Evolutionary conservation across 1,140 invertebrate species (phyloP).

Genomic region (Latrodectus geometricus): DNA sequence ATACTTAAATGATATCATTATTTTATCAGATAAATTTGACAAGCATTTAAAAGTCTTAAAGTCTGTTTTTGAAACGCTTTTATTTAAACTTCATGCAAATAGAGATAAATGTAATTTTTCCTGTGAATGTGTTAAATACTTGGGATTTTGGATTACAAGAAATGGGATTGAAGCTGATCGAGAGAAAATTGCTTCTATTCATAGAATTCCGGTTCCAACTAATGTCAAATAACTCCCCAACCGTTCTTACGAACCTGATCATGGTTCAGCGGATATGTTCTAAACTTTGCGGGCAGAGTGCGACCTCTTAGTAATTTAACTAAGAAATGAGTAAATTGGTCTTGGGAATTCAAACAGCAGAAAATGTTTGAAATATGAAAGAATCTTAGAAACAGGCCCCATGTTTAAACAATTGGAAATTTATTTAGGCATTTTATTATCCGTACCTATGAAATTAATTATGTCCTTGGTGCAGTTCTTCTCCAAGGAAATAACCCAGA

Average conservation of each 20-base stretch:
- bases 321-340: constrained; percentile 20
- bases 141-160: too few species aligned
- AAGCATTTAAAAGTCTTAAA: constrained; percentile 8
- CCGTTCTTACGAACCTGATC: constrained; percentile 57
- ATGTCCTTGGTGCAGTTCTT: constrained; percentile 65
- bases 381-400: constrained; percentile 62
- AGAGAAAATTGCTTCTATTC: constrained; percentile 64
- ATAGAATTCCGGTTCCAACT: too few species aligned
- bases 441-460: constrained; percentile 43
- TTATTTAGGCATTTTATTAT: constrained; percentile 1
- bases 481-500: constrained; percentile 64
- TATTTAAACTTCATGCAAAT: constrained; percentile 22
- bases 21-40: constrained; percentile 47
- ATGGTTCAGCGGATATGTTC: constrained; percentile 64
- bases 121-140: too few species aligned
- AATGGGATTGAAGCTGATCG: too few species aligned
- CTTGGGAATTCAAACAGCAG: constrained; percentile 44
- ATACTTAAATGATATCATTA: constrained; percentile 40
- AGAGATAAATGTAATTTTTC: too few species aligned
- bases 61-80: constrained; percentile 16
- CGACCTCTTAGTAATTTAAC: constrained; percentile 53
- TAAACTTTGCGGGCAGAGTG: constrained; percentile 63
- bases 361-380: constrained; percentile 62
- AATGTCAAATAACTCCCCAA: constrained; percentile 62
- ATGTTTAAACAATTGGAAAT: constrained; percentile 29